Evolutionary conservation across 2,888 invertebrate genomes (phyloP).

Genomic region (Scaptomyza reducta): DNA sequence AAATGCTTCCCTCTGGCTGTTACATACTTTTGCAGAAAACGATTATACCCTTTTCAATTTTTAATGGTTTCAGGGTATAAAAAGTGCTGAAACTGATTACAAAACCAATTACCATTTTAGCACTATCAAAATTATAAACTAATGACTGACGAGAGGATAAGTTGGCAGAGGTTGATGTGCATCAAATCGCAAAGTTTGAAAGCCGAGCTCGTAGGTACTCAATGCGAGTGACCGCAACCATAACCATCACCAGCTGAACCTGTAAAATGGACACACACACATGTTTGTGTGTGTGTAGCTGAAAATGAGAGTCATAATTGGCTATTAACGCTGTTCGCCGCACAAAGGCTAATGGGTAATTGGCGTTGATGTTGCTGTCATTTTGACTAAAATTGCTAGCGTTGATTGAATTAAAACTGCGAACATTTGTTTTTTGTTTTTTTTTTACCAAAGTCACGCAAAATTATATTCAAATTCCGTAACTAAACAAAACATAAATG

Average conservation of each 20-base stretch:
- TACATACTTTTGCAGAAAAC: too few species aligned
- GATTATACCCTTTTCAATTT: too few species aligned
- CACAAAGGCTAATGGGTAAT: slow-evolving; percentile 54
- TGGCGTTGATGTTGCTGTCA: slow-evolving; percentile 25
- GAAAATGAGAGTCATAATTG: slow-evolving; percentile 67
- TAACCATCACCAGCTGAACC: slow-evolving; percentile 10
- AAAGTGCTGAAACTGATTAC: slow-evolving; percentile 17
- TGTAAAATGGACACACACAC: slow-evolving; percentile 13
- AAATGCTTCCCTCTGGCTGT: too few species aligned
- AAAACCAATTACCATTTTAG: slow-evolving; percentile 27
- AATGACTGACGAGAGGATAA: slow-evolving; percentile 23
- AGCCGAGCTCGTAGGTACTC: slow-evolving; percentile 64
- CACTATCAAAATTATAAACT: slow-evolving; percentile 58
- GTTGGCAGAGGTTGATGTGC: slow-evolving; percentile 1
- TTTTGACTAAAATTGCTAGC: slow-evolving; percentile 45
- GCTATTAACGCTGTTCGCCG: slow-evolving; percentile 67
- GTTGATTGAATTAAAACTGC: slow-evolving; percentile 76
- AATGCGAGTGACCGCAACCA: slow-evolving; percentile 37
- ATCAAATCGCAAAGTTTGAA: slow-evolving; percentile 71
- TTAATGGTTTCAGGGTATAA: too few species aligned
- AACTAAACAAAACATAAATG: slow-evolving; percentile 66
- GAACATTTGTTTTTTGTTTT: slow-evolving; percentile 67
- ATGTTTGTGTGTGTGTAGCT: slow-evolving; percentile 13
- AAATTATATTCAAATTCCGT: slow-evolving; percentile 27
- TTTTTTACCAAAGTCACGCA: slow-evolving; percentile 34